These are phyloP conservation scores for Coenonympha glycerion DNA, from an alignment of 2,888 invertebrate genomes.

Conservation along the genomic window DNA sequence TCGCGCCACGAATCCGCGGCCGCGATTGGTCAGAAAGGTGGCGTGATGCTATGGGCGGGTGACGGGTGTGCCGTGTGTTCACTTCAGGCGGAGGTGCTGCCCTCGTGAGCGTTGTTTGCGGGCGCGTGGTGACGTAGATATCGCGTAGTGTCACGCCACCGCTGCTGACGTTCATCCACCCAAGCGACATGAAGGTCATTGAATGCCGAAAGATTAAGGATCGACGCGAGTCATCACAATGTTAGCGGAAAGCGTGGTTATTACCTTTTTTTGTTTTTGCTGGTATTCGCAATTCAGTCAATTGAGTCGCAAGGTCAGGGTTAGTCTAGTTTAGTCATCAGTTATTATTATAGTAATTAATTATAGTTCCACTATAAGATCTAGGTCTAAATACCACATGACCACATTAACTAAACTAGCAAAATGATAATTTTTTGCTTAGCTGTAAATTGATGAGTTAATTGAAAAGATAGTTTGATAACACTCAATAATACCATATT, in stretches of 20 bases:
- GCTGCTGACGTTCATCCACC: slow-evolving; percentile 37
- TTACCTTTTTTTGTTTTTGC: slow-evolving; percentile 6
- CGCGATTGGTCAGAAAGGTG: slow-evolving; percentile 59
- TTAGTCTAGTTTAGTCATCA: slow-evolving; percentile 5
- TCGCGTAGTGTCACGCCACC: slow-evolving; percentile 38
- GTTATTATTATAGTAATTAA: too few species aligned
- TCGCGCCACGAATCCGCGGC: slow-evolving; percentile 45
- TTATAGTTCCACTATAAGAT: not conserved
- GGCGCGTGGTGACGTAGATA: slow-evolving; percentile 30
- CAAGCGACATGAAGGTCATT: slow-evolving; percentile 33
- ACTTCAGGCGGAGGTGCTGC: slow-evolving; percentile 49
- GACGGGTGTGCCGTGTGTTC: slow-evolving; percentile 29
- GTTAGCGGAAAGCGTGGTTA: slow-evolving; percentile 5
- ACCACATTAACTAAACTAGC: too few species aligned
- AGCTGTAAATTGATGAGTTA: too few species aligned
- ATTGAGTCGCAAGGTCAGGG: slow-evolving; percentile 12
- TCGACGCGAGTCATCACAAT: slow-evolving; percentile 12
- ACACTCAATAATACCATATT: too few species aligned
- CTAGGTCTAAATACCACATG: too few species aligned
- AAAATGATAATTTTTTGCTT: too few species aligned
- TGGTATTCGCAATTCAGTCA: slow-evolving; percentile 1
- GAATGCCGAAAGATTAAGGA: slow-evolving; percentile 12
- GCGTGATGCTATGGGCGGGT: slow-evolving; percentile 53
- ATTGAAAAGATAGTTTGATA: too few species aligned
- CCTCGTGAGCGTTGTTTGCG: slow-evolving; percentile 38